Evolutionary conservation across 2,113 vertebrate genomes (phyloP), one percentile per base, ranked within the genome.

Genomic region (Calidris pygmaea): DNA sequence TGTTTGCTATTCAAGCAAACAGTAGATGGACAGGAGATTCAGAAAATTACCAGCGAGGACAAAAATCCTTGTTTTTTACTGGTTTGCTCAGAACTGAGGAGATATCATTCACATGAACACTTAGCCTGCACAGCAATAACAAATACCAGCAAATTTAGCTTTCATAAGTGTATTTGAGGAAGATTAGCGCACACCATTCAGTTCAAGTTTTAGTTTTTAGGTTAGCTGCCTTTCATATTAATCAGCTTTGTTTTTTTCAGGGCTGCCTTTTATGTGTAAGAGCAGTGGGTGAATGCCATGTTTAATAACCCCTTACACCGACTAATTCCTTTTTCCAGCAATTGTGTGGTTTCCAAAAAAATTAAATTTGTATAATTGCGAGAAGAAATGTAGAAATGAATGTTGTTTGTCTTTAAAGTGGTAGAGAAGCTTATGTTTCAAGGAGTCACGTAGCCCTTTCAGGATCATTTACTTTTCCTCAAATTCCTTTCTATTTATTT

Each of bases 191-290:
- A 65, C 87, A 77, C 94, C 59, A 67, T 93, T 97, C 94, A 67
- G 93, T 87, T 95, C 94, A 73, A 95, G 95, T 96, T 98, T 97
- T 90, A 73, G 96, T 92, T 97, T 97, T 93, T 94, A 95, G 94
- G 95, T 97, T 93, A 94, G 93, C 96, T 98, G 97, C 93, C 96
- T 97, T 96, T 98, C 96, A 96, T 96, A 94, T 90, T 96, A 97
- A 97, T 93, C 97, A 95, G 96, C 97, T 97, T 95, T 93, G 63
- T 17, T 97, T 93, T 96, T 96, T 98, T 84, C 85, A 85, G 73
- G 87, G 76, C 88, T 97, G 96, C 72, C 79, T 97, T 98, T 97
- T 97, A 95, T 53, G 71, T 97, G 95, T 97, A 95, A 97, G 83
- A 90, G 93, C 85, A 92, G 82, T 90, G 85, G 89, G 94, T 91